Evolutionary conservation across 2,797 vertebrate genomes (phyloP), one percentile per base, ranked within the genome.

Genomic region (Platalea minor): DNA sequence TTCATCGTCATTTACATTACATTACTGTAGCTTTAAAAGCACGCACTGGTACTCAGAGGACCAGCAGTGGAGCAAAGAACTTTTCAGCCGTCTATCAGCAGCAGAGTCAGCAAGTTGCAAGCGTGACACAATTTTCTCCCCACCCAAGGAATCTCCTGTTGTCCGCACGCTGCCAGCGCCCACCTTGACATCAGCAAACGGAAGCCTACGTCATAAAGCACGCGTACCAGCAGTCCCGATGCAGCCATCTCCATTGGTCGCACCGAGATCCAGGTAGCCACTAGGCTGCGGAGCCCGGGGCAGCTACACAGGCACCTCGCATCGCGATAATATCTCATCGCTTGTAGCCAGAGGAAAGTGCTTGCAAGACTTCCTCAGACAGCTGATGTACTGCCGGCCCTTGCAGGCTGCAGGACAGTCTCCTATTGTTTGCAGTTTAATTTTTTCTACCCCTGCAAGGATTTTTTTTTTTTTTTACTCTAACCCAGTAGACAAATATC

Each of bases 311-410:
- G 67, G 14, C 14, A 6, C 5, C 41, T 45, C 17, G 3, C 24
- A 12, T 17, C 2, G 0, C 11, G 65, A 24, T 17, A 16, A 8
- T 1, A 11, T 13, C 60, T 13, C 10, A 25, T 11, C 35, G 3
- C 24, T 13, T 57, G 37, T 14, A n/a, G 67, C 24, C 19, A 68
- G 33, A n/a, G 37, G 41, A 35, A 84, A 45, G 35, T 17, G 35
- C 23, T 20, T 31, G 20, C 31, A 25, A 50, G 73, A 23, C 35
- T 45, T 56, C 17, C 60, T 8, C 37, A 12, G 33, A 12, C 67
- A 63, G 61, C 43, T 57, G 69, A 35, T 11, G 50, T 4, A 6
- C 48, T 20, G 35, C 60, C 33, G 67, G 29, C 26, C 53, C 73
- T 17, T 23, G 31, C 60, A 68, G 18, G 21, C 31, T 29, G 31